A percentile compares a stretch with the other conserved stretches of the same genome.
Evolutionary conservation across 2,888 invertebrate genomes (phyloP).

Genomic region (Imbricaverruca yamaguchii): DNA sequence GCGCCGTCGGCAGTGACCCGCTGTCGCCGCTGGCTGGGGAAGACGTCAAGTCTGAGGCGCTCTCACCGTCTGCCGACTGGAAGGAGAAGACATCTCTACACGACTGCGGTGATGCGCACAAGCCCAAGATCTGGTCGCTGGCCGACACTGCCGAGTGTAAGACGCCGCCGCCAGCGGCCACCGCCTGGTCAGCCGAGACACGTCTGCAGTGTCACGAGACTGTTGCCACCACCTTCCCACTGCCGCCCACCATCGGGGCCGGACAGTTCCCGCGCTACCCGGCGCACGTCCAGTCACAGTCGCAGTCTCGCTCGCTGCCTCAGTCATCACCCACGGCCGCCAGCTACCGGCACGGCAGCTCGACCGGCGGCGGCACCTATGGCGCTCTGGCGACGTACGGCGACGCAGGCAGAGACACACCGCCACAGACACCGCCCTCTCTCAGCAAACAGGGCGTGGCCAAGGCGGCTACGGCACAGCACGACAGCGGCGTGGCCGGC

Average conservation of each 20-base stretch:
- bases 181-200: conserved; percentile 24
- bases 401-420: conserved; percentile 78
- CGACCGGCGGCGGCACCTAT: neutral
- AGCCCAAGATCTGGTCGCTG: conserved; percentile 90
- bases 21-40: neutral
- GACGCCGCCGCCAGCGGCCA: conserved; percentile 68
- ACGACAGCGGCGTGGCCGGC: no score
- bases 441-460: no score
- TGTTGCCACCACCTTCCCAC: conserved; percentile 31
- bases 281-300: no score
- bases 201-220: conserved; percentile 36
- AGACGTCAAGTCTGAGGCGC: neutral
- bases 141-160: conserved; percentile 91
- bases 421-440: conserved; percentile 79
- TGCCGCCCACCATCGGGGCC: conserved; percentile 32
- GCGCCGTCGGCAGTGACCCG: no score
- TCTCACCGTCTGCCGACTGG: neutral
- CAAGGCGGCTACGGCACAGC: no score
- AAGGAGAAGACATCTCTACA: neutral
- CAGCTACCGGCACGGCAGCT: no score
- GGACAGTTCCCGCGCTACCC: conserved; percentile 29
- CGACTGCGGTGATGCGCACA: conserved; percentile 44
- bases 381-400: conserved; percentile 19
- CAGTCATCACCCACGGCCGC: no score
- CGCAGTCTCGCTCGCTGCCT: no score